Conservation (phyloP, 1,140 invertebrate genomes). For the Drosophila rufa region DNA sequence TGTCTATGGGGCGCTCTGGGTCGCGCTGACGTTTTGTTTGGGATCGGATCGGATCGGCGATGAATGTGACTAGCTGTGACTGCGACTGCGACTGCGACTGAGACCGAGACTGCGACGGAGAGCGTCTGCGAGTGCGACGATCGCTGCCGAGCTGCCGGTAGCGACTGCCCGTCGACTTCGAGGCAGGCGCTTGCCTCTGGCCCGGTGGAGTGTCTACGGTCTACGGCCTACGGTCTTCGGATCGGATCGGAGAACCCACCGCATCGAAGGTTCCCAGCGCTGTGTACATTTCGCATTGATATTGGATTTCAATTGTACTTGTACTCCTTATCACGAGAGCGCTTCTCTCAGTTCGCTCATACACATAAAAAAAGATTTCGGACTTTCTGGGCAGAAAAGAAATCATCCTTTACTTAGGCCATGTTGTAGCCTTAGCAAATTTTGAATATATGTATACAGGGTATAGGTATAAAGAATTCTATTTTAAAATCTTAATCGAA, state of each 20-base stretch:
- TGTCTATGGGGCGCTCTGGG: slow-evolving; percentile 61
- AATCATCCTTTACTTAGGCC: no score
- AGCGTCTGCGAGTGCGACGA: slow-evolving; percentile 39
- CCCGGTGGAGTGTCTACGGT: slow-evolving; percentile 19
- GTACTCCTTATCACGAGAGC: slow-evolving; percentile 35
- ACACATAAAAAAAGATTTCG: slow-evolving; percentile 16
- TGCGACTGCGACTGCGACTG: slow-evolving; percentile 33
- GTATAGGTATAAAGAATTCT: background rate
- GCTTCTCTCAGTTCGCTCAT: slow-evolving; percentile 14
- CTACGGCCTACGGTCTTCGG: slow-evolving; percentile 34
- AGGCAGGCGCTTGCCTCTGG: slow-evolving; percentile 23
- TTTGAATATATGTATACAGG: no score
- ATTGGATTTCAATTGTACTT: slow-evolving; percentile 67
- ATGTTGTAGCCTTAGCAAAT: no score
- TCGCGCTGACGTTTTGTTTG: slow-evolving; percentile 70
- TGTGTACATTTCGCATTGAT: slow-evolving; percentile 70
- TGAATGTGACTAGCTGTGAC: slow-evolving; percentile 40
- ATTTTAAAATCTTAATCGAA: background rate
- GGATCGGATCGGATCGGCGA: slow-evolving; percentile 38
- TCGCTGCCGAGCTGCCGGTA: slow-evolving; percentile 56
- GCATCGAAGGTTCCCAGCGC: slow-evolving; percentile 39
- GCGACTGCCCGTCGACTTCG: slow-evolving; percentile 22
- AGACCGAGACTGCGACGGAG: slow-evolving; percentile 25
- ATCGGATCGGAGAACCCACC: slow-evolving; percentile 45
- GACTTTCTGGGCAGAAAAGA: background rate